Conservation (phyloP, 2,797 vertebrate species). For the Anguilla obscura region DNA sequence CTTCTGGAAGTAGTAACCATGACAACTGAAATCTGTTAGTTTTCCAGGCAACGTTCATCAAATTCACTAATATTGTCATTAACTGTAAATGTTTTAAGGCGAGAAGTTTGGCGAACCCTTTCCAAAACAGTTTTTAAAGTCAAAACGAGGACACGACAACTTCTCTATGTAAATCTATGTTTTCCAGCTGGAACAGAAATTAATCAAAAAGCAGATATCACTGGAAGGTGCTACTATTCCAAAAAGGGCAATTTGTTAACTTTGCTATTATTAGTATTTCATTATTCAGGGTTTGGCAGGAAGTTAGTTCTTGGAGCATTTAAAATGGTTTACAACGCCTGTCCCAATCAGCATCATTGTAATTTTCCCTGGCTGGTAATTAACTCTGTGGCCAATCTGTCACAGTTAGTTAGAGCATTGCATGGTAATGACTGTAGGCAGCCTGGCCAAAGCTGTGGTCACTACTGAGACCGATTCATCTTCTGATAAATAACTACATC, state of each 20-base stretch:
- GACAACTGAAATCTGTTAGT: not conserved
- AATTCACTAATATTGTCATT: not conserved
- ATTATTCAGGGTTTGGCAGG: constrained; percentile 56
- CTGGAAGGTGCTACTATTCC: constrained; percentile 36
- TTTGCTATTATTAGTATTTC: constrained; percentile 61
- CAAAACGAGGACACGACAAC: not conserved
- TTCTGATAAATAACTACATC: not conserved
- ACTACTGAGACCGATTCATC: not conserved
- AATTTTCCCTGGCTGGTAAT: constrained; percentile 77
- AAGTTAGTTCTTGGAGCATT: constrained; percentile 59
- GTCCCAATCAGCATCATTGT: constrained; percentile 70
- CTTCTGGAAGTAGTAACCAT: not conserved
- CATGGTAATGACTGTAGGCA: not conserved
- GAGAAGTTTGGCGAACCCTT: not conserved
- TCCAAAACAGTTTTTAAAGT: not conserved
- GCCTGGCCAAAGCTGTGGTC: constrained; percentile 1
- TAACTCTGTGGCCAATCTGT: constrained; percentile 56
- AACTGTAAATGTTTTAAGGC: not conserved
- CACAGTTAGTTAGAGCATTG: constrained; percentile 14
- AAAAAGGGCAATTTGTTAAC: constrained; percentile 64
- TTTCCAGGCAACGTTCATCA: not conserved
- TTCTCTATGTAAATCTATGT: not conserved
- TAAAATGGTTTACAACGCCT: constrained; percentile 65
- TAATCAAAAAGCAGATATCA: not conserved
- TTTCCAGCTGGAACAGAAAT: not conserved